phyloP scores from a whole-genome alignment of 2,888 invertebrate species.

The Punctoribates punctum region DNA sequence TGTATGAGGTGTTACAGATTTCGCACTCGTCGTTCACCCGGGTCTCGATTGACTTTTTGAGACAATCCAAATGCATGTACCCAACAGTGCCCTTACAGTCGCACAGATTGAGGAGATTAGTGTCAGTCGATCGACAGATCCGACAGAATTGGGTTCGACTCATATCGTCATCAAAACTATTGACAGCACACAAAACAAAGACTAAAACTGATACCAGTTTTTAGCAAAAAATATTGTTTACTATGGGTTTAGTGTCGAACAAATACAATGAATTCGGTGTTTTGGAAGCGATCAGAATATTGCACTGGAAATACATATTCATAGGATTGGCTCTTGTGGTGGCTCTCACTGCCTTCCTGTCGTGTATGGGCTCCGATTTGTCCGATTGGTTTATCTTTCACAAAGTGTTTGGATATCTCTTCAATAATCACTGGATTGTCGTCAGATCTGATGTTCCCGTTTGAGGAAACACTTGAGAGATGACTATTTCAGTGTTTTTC shows the following conservation, averaged over 20 bases:
- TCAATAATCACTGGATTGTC: background rate
- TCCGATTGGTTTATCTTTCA: background rate
- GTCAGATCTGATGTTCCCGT: background rate
- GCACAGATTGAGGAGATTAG: background rate
- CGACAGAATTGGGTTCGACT: background rate
- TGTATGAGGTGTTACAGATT: background rate
- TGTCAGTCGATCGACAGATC: background rate
- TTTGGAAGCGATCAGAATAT: background rate
- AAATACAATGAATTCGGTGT: background rate
- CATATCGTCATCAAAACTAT: background rate
- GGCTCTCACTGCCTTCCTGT: background rate
- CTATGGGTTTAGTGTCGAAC: no score
- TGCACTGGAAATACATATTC: slow-evolving; percentile 3
- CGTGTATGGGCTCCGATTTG: background rate
- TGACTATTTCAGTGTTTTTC: background rate
- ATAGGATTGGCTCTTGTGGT: background rate
- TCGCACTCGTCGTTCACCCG: background rate
- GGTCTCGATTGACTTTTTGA: background rate
- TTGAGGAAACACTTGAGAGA: background rate
- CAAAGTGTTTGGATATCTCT: background rate
- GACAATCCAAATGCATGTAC: background rate
- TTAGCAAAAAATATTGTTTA: no score
- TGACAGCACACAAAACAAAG: background rate
- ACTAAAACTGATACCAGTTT: no score
- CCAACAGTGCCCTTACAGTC: background rate